phyloP scores from a whole-genome alignment of 2,888 invertebrate species.

The Pinctada fucata region DNA sequence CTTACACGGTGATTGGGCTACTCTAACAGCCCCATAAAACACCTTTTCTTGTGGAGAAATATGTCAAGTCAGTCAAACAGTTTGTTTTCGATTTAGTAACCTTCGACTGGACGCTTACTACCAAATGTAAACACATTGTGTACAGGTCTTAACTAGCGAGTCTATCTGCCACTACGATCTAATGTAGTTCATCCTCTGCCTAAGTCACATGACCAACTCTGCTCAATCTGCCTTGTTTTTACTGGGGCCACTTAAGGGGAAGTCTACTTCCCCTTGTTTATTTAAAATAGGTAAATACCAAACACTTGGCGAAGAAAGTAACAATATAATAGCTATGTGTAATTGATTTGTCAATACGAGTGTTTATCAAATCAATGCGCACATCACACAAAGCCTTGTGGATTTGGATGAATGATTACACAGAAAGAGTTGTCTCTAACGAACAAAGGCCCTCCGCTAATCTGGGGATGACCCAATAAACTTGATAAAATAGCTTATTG shows the following conservation, averaged over 20 bases:
- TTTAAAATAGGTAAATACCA: neutral
- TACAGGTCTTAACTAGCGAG: constrained; percentile 16
- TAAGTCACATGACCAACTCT: constrained; percentile 41
- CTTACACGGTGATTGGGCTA: neutral
- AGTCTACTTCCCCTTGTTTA: neutral
- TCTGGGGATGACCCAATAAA: constrained; percentile 28
- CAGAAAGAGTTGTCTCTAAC: neutral
- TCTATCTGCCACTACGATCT: constrained; percentile 28
- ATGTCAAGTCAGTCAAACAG: no score
- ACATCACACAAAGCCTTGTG: constrained; percentile 1
- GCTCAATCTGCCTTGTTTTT: constrained; percentile 45
- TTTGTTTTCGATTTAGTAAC: neutral
- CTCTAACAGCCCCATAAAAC: no score
- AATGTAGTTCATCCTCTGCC: constrained; percentile 41
- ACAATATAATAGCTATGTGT: neutral
- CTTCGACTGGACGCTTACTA: neutral
- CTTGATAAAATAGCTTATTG: constrained; percentile 26
- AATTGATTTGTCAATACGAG: neutral
- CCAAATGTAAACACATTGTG: constrained; percentile 22
- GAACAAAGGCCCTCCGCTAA: constrained; percentile 10
- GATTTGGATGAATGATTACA: neutral
- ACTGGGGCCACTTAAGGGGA: constrained; percentile 29
- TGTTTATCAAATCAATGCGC: neutral
- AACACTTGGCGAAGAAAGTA: neutral
- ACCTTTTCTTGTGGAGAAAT: no score